Base-by-base conservation (phyloP, 2,797 vertebrate species). In the Poeciliopsis gracilis region DNA sequence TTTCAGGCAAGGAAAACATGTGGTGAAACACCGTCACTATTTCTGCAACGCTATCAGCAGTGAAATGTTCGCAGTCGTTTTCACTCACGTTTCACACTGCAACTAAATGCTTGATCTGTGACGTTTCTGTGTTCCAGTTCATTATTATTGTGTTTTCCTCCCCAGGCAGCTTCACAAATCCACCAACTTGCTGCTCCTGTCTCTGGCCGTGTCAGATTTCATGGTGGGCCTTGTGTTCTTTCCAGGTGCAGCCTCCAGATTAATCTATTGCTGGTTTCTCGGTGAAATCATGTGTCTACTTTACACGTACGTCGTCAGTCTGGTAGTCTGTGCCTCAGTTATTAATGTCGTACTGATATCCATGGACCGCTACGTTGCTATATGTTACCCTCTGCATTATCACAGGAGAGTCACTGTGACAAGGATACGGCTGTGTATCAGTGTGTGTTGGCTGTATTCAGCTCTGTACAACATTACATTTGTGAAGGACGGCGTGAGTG, bases 181-280 rank as follows among this genome's bases (percentile, higher is more conserved):
- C 15, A 75, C 38, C 38, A 75, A 75, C 73, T 38, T 59, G 38
- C 73, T 75, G 53, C 73, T 75, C 9, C 73, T 75, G 20, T 75
- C 73, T 41, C 38, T 75, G 25, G 53, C 73, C 25, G 12, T 75
- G n/a, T 59, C 73, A 43, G 73, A 75, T 38, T 75, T 75, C 38
- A 0, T 59, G 25, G 30, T 75, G 9, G 73, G 73, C 11, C 25
- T 75, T 43, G 25, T 75, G 6, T 43, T 59, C 5, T 28, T 45
- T 75, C 53, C 73, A 59, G 73, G 73, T 45, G 49, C 16, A 18
- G 9, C 1, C 28, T 1, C 0, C 3, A 43, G 41, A 75, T 12
- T 72, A 47, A 72, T 8, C 3, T 4, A 4, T 30, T 59, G 73
- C 9, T 75, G 73, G 73, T 45, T 57, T 30, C 8, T 75, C 43